These are phyloP conservation scores for Cinclus mexicanus DNA, from an alignment of 2,113 vertebrate genomes.

Conservation along the genomic window DNA sequence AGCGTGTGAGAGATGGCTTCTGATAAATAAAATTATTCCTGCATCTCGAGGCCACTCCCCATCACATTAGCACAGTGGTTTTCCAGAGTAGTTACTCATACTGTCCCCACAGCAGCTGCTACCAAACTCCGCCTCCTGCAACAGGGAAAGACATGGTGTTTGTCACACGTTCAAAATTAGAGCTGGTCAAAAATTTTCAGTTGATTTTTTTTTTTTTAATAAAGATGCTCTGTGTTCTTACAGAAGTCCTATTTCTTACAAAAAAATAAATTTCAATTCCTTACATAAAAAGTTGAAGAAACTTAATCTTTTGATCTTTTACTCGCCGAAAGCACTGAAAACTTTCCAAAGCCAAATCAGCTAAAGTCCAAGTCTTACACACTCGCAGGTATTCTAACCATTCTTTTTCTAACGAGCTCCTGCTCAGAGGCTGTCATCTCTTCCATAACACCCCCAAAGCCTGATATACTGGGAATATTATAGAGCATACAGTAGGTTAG, in stretches of 20 bases:
- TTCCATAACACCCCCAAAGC: not conserved
- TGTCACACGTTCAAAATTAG: not conserved
- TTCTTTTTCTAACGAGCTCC: not conserved
- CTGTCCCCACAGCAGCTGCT: not conserved
- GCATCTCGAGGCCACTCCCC: not conserved
- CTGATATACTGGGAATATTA: not conserved
- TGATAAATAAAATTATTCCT: conserved; percentile 30
- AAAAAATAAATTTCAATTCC: not conserved
- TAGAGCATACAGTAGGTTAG: not conserved
- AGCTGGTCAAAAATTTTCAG: not conserved
- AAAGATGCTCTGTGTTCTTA: not conserved
- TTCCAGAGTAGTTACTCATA: not conserved
- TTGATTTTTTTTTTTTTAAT: not conserved
- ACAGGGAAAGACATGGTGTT: not conserved
- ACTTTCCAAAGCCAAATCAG: not conserved
- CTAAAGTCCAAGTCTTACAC: not conserved
- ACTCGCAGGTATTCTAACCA: not conserved
- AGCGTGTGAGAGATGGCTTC: not conserved
- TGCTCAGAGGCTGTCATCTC: not conserved
- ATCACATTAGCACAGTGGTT: not conserved
- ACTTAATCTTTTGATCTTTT: not conserved
- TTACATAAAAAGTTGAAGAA: not conserved
- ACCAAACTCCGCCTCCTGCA: not conserved
- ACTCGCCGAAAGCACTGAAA: not conserved
- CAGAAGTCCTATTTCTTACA: not conserved